phyloP scores from a whole-genome alignment of 2,113 vertebrate species.

The Grus americana region DNA sequence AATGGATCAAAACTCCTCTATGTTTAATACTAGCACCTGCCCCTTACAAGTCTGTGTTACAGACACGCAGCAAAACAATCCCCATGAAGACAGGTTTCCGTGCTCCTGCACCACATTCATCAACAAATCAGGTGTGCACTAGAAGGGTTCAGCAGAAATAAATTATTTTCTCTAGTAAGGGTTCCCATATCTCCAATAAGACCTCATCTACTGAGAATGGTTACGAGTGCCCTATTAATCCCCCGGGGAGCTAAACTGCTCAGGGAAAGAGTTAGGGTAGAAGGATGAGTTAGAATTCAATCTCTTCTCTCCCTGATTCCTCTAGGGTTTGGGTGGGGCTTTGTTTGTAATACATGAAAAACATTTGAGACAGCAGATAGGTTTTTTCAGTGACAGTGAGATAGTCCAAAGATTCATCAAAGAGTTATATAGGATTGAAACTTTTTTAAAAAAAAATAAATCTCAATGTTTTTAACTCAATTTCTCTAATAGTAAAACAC shows the following conservation, averaged over 20 bases:
- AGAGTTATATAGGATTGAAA: neutral
- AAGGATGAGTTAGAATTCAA: neutral
- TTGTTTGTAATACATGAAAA: neutral
- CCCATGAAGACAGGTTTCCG: neutral
- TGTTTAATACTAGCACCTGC: neutral
- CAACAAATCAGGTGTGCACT: neutral
- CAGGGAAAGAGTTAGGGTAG: neutral
- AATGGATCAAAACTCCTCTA: neutral
- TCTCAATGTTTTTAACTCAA: neutral
- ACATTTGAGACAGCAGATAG: neutral
- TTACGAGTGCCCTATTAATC: neutral
- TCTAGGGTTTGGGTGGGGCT: neutral
- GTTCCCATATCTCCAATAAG: neutral
- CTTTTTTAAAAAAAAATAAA: neutral
- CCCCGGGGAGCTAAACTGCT: neutral
- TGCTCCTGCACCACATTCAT: neutral
- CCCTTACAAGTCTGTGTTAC: rapidly evolving
- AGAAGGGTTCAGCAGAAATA: neutral
- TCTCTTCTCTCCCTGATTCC: neutral
- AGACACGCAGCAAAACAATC: neutral
- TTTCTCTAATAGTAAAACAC: neutral
- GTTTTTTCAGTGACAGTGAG: neutral
- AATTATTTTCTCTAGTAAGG: neutral
- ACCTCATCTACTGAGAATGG: neutral
- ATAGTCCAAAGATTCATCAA: neutral